A percentile compares a stretch with the other conserved stretches of the same genome.
Evolutionary conservation across 2,797 vertebrate species (phyloP).

Genomic region (Acanthiza pusilla): DNA sequence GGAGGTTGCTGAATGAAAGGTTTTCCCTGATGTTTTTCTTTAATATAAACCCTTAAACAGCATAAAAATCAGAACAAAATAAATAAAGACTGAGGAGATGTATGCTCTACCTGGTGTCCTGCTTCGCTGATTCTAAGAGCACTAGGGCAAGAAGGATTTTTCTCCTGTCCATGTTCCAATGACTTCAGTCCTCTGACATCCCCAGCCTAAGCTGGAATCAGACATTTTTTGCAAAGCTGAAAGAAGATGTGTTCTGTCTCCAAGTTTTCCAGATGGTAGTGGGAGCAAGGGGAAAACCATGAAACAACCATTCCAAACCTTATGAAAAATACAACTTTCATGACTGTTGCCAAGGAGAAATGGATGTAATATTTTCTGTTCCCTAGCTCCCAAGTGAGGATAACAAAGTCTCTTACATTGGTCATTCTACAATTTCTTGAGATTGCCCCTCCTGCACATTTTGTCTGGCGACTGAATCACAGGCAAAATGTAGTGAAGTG

Average conservation of each 20-base stretch:
- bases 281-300: background rate
- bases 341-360: background rate
- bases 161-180: background rate
- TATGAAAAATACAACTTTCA: background rate
- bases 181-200: background rate
- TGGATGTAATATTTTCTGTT: background rate
- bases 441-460: background rate
- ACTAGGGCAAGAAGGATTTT: background rate
- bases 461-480: background rate
- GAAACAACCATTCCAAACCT: background rate
- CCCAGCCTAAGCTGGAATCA: background rate
- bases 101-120: background rate
- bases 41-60: background rate
- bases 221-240: background rate
- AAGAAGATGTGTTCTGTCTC: background rate
- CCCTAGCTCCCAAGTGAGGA: background rate
- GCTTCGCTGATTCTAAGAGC: background rate
- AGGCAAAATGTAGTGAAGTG: background rate
- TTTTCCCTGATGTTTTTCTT: background rate
- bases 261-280: background rate
- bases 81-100: background rate
- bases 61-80: background rate
- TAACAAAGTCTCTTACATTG: background rate
- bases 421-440: background rate
- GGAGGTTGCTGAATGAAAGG: background rate